Percentiles rank a stretch among this genome's conserved stretches.
These are phyloP conservation scores for Ascidia mentula DNA, from an alignment of 23 tunicate genomes.

Conservation along the genomic window DNA sequence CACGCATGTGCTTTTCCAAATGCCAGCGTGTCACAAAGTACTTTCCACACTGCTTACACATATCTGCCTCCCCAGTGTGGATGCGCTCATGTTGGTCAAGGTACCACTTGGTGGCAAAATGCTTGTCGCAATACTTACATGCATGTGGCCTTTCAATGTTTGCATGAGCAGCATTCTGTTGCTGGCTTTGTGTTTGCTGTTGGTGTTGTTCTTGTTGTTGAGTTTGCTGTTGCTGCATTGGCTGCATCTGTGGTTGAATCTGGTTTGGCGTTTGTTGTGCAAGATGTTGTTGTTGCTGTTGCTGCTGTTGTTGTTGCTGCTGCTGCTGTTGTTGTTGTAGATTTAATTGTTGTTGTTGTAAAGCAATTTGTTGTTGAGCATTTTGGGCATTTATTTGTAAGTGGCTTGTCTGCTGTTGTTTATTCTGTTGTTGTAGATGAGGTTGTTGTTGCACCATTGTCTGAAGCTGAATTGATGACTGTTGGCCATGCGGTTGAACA, in stretches of 20 bases:
- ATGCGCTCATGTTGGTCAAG: slow-evolving; percentile 93
- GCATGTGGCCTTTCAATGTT: slow-evolving; percentile 57
- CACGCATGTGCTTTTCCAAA: slow-evolving; percentile 84
- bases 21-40: slow-evolving; percentile 94
- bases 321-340: slow-evolving; percentile 18
- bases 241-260: slow-evolving; percentile 12
- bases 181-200: slow-evolving; percentile 19
- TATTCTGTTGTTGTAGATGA: background rate
- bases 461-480: background rate
- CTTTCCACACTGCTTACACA: slow-evolving; percentile 82
- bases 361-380: slow-evolving; percentile 10
- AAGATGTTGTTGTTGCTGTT: slow-evolving; percentile 18
- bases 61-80: slow-evolving; percentile 96
- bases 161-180: background rate
- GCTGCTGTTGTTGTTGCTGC: slow-evolving; percentile 35
- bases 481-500: slow-evolving; percentile 33
- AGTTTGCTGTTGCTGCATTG: slow-evolving; percentile 17
- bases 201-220: slow-evolving; percentile 24
- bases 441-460: slow-evolving; percentile 33
- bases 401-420: slow-evolving; percentile 35
- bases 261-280: slow-evolving; percentile 16
- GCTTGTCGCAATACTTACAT: slow-evolving; percentile 87
- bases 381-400: slow-evolving; percentile 23
- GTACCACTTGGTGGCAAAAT: slow-evolving; percentile 95
- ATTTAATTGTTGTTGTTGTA: slow-evolving; percentile 33